Evolutionary conservation across 2,113 vertebrate genomes (phyloP).

Genomic region (Acanthisitta chloris): DNA sequence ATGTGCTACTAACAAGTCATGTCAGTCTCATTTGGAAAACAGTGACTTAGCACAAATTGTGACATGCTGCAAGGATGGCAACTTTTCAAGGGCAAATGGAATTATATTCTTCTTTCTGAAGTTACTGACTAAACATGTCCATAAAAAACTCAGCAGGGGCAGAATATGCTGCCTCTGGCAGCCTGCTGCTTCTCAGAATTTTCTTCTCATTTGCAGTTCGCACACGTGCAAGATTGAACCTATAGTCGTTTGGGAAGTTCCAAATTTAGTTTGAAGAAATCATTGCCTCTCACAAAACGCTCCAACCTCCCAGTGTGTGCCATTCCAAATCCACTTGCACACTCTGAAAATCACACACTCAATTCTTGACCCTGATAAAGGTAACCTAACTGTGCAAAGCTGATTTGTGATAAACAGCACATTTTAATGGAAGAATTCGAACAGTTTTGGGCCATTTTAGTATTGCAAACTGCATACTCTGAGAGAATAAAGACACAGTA

Average conservation of each 20-base stretch:
- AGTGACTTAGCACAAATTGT: background rate
- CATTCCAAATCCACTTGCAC: background rate
- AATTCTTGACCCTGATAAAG: background rate
- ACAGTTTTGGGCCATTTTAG: background rate
- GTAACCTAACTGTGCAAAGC: background rate
- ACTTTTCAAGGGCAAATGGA: background rate
- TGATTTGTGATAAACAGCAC: background rate
- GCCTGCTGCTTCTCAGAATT: background rate
- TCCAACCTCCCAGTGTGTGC: background rate
- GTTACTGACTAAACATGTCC: background rate
- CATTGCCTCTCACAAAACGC: background rate
- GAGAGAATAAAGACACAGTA: background rate
- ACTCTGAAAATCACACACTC: background rate
- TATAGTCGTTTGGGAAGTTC: background rate
- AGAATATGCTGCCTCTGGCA: background rate
- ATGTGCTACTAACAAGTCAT: background rate
- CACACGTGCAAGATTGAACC: accelerated
- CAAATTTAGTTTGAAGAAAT: background rate
- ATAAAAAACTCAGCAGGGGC: background rate
- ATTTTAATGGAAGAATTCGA: background rate
- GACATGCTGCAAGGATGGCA: background rate
- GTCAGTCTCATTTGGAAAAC: background rate
- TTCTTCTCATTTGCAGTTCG: background rate
- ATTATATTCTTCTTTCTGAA: background rate
- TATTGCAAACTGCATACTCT: background rate